Base-by-base conservation (phyloP, 92 coral and sea anemone species). In the Ricordea florida region DNA sequence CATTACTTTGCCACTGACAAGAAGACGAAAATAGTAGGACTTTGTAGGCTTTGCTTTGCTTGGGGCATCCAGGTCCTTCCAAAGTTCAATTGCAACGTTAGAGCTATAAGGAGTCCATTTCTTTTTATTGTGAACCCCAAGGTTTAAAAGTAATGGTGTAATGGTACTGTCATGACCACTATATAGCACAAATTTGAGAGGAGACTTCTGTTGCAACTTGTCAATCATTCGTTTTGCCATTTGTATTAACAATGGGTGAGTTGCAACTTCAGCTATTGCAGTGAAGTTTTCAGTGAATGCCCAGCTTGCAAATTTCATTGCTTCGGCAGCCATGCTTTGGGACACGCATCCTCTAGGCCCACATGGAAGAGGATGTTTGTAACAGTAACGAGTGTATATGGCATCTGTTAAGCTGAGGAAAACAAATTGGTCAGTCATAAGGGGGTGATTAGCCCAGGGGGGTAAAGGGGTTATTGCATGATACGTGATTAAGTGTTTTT, bases 111-210 rank as follows among this genome's bases (percentile, higher is more conserved):
- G 91, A 1, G 85, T 64, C 97, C 91, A 89, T 21, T 82, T 66
- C 9, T 71, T 75, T 6, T 36, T 42, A 38, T 78, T 76, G 35
- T 80, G 85, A 13, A 89, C 78, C 4, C 96, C 98, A 61, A 94
- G 69, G 14, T 79, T 76, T 9, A 85, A 49, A 15, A 94, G 72
- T 33, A 86, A 26, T 1, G 98, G 93, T 2, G 76, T 70, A 3
- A 94, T 61, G 18, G 97, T 88, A 29, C 72, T 88, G 57, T 94
- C 98, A 2, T 94, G 98, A n/a, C 93, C 92, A 43, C 93, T 71
- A 52, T 82, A 94, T 16, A 92, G 63, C 8, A 74, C 93, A 86
- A 94, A 89, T 53, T 84, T 94, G 27, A 80, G 74, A 24, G 70
- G 65, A 4, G 90, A 56, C 70, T 83, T 79, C 1, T 74, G 66